Evolutionary conservation across 2,113 vertebrate species (phyloP), one percentile per base, ranked within the genome.

Genomic region (Isurus oxyrinchus): DNA sequence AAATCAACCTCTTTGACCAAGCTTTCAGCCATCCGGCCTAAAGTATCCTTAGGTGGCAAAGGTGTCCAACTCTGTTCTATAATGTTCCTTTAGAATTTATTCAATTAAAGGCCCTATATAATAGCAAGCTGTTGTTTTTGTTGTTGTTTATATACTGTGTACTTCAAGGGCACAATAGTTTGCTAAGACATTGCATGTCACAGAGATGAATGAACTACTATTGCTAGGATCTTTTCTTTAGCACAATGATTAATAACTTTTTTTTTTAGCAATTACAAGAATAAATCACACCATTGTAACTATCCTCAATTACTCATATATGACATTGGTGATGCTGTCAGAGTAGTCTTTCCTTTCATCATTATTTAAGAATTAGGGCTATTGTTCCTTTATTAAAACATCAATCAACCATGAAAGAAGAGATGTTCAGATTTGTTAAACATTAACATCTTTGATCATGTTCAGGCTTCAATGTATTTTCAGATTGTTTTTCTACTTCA

Each of bases 341-440:
- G 53, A 49, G 25, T 44, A 27, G 57, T 16, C 6, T 63, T 93
- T 40, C 90, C 59, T 61, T 44, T 40, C 57, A 63, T 63, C 35
- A 63, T 94, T 94, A 40, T n/a, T 1, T 94, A 63, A 94, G 21
- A 95, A 53, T 69, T 44, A 53, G 94, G 44, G 8, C 40, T 69
- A 94, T 69, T 69, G 66, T 95, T 95, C 21, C 66, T 69, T 67
- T 69, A 95, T 69, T 69, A 69, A 95, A 72, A 53, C 53, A 67
- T 69, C 94, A 69, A 72, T 69, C 59, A 69, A 69, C 16, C 23
- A 69, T 95, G 66, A 67, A 44, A 13, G 8, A 49, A 67, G 63
- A 25, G 23, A 53, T 67, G n/a, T 53, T 53, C 63, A 95, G 66
- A 53, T 69, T 72, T 95, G 93, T 67, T 95, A 66, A 69, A 67